A percentile compares a stretch with the other conserved stretches of the same genome.
Evolutionary conservation across 1,140 invertebrate species (phyloP).

Genomic region (Trinorchestia longiramus): DNA sequence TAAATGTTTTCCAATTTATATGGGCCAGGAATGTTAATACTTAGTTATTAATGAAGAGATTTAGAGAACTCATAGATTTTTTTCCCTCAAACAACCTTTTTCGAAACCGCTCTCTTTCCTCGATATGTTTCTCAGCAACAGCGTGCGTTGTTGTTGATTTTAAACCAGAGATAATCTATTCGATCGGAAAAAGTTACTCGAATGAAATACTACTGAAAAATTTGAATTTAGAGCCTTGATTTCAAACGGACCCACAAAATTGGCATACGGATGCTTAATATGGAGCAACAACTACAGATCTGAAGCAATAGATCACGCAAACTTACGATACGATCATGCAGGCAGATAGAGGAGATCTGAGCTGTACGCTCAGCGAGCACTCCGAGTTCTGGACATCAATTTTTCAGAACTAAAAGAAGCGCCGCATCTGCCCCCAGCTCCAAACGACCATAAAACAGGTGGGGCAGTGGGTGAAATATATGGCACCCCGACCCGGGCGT

Average conservation of each 20-base stretch:
- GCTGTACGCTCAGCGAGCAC: not conserved
- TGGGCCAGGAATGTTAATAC: too few relatives aligned
- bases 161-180: not conserved
- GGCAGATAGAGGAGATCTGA: not conserved
- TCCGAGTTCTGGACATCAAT: not conserved
- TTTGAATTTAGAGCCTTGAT: not conserved
- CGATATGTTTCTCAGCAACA: too few relatives aligned
- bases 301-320: not conserved
- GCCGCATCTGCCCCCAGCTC: not conserved
- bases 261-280: not conserved
- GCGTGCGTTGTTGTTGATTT: not conserved
- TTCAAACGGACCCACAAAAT: not conserved
- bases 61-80: too few relatives aligned
- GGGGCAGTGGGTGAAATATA: not conserved
- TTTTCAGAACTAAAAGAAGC: not conserved
- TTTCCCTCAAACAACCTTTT: too few relatives aligned
- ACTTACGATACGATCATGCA: not conserved
- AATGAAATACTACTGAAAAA: not conserved
- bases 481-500: conserved; percentile 10
- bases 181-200: not conserved
- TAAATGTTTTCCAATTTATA: too few relatives aligned
- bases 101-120: too few relatives aligned
- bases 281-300: not conserved
- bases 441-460: conserved; percentile 4
- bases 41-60: too few relatives aligned